These are phyloP conservation scores for Typhlichthys eigenmanni DNA, from an alignment of 2,797 vertebrate species.

Conservation along the genomic window DNA sequence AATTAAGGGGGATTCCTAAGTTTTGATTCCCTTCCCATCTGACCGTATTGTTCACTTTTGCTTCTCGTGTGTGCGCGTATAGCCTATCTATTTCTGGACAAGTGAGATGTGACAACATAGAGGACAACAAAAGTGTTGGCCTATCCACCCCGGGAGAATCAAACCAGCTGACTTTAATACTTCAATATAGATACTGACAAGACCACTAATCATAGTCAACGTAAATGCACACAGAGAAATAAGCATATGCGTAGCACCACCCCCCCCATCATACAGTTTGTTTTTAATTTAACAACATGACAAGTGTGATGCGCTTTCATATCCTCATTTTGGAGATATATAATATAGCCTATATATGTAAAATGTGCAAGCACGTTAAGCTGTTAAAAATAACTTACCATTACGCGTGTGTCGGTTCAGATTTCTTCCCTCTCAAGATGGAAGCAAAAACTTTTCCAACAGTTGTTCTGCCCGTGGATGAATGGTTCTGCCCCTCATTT, in stretches of 20 bases:
- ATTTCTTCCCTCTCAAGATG: slow-evolving; percentile 64
- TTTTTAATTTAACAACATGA: too few relatives aligned
- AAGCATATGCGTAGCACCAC: slow-evolving; percentile 12
- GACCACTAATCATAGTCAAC: slow-evolving; percentile 44
- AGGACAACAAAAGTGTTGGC: slow-evolving; percentile 50
- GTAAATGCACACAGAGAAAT: slow-evolving; percentile 33
- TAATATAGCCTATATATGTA: slow-evolving; percentile 1
- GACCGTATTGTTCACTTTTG: slow-evolving; percentile 34
- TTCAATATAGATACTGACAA: slow-evolving; percentile 48
- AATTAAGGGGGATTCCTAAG: too few relatives aligned
- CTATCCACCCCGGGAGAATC: slow-evolving; percentile 43
- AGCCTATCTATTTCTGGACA: slow-evolving; percentile 66
- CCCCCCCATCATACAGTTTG: slow-evolving; percentile 3
- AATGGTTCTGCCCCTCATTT: slow-evolving; percentile 45
- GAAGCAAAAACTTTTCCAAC: slow-evolving; percentile 63
- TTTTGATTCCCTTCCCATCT: too few relatives aligned
- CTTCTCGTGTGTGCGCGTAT: slow-evolving; percentile 35
- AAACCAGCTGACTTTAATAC: slow-evolving; percentile 57
- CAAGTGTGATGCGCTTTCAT: too few relatives aligned
- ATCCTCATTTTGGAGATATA: too few relatives aligned
- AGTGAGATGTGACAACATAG: slow-evolving; percentile 65
- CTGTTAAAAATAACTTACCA: slow-evolving; percentile 55
- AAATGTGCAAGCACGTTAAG: slow-evolving; percentile 30
- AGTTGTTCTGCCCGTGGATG: slow-evolving; percentile 51
- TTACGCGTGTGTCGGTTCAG: slow-evolving; percentile 49